A percentile compares a stretch with the other conserved stretches of the same genome.
phyloP scores from a whole-genome alignment of 1,140 invertebrate species.

The Lasioglossum baleicum region DNA sequence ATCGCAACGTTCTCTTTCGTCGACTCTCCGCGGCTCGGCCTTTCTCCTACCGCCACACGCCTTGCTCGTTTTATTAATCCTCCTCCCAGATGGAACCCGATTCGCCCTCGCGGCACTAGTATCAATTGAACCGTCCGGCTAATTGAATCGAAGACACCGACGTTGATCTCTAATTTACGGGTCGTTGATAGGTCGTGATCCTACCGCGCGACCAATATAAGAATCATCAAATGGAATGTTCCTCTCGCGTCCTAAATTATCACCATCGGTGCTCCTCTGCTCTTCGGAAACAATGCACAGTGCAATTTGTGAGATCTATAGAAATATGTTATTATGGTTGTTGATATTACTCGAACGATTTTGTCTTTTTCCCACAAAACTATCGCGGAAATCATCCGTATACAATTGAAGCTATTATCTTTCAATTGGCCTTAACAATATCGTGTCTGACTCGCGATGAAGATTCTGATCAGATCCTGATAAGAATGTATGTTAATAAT shows the following conservation, averaged over 20 bases:
- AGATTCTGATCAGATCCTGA: no score
- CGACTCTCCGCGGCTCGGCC: background rate
- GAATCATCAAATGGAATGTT: background rate
- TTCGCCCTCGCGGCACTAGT: background rate
- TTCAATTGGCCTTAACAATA: no score
- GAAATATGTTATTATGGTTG: no score
- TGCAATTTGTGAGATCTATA: no score
- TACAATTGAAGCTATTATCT: no score
- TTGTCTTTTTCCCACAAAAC: no score
- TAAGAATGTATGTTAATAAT: no score
- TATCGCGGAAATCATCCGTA: no score
- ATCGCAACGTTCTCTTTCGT: background rate
- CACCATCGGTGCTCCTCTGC: no score
- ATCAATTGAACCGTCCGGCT: slow-evolving; percentile 15
- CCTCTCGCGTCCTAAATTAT: background rate
- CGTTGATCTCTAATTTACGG: slow-evolving; percentile 21
- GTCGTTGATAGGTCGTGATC: slow-evolving; percentile 20
- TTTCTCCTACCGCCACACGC: background rate
- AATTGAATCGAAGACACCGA: slow-evolving; percentile 33
- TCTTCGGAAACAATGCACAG: no score
- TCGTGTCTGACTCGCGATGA: no score
- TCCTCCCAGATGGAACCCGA: background rate
- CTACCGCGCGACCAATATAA: background rate
- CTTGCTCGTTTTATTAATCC: slow-evolving; percentile 5
- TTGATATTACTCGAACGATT: no score